phyloP scores from a whole-genome alignment of 2,888 invertebrate species.

The Ornithoptera priamus region DNA sequence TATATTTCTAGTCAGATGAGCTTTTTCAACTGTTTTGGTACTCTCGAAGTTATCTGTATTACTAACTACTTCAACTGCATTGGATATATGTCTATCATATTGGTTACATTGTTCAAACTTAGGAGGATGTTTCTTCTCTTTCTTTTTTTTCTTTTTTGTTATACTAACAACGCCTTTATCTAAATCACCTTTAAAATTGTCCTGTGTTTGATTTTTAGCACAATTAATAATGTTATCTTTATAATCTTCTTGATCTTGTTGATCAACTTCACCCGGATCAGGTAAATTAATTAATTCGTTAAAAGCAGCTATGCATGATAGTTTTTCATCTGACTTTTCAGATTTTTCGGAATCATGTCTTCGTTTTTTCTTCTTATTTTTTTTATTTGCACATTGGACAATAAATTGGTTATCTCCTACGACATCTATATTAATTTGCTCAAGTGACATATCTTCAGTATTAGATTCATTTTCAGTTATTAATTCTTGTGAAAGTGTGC shows the following conservation, averaged over 20 bases:
- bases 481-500: constrained; percentile 30
- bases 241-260: constrained; percentile 10
- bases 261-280: constrained; percentile 20
- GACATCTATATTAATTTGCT: constrained; percentile 12
- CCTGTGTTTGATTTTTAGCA: constrained; percentile 6
- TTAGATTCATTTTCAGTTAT: constrained; percentile 28
- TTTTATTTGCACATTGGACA: constrained; percentile 51
- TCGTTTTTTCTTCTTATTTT: constrained; percentile 65
- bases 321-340: constrained; percentile 52
- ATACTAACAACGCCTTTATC: constrained; percentile 28
- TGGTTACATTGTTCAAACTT: constrained; percentile 30
- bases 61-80: background rate
- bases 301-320: constrained; percentile 57
- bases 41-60: background rate
- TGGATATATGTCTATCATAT: constrained; percentile 12
- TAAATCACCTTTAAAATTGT: constrained; percentile 18
- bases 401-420: constrained; percentile 37
- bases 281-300: constrained; percentile 44
- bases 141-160: constrained; percentile 46
- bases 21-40: background rate
- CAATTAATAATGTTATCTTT: constrained; percentile 7
- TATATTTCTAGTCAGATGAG: background rate
- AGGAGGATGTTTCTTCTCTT: constrained; percentile 41
- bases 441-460: constrained; percentile 3
- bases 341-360: constrained; percentile 62